Evolutionary conservation across 2,888 invertebrate genomes (phyloP).

Genomic region (Gryllus longicercus): DNA sequence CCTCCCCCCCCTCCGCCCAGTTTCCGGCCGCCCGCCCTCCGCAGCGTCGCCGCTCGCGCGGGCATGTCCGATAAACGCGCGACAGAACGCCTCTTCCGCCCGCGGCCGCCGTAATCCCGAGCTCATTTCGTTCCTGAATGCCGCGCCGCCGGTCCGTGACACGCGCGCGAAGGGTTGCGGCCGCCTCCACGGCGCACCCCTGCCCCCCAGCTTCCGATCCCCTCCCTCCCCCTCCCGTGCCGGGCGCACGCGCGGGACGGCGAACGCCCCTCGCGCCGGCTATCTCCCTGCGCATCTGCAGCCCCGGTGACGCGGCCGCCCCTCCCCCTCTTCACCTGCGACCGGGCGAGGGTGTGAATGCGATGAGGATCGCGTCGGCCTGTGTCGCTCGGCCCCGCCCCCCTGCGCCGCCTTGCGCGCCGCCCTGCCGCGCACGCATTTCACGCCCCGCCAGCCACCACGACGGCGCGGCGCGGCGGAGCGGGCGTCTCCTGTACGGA

Average conservation of each 20-base stretch:
- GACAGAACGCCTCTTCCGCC: conserved; percentile 17
- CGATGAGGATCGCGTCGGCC: too few species aligned
- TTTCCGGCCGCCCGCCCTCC: neutral
- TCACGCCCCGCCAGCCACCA: neutral
- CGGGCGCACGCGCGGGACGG: too few species aligned
- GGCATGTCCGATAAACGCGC: neutral
- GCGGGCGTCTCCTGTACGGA: neutral
- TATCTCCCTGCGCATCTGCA: neutral
- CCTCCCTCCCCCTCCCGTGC: too few species aligned
- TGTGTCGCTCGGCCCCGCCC: too few species aligned
- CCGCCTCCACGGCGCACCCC: neutral
- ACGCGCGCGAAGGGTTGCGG: neutral
- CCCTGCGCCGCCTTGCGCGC: too few species aligned
- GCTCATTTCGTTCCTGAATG: neutral
- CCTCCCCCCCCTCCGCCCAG: neutral
- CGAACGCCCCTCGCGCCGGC: neutral
- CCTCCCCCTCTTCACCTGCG: too few species aligned
- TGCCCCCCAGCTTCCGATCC: too few species aligned
- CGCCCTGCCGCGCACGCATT: neutral
- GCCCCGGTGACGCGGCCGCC: too few species aligned
- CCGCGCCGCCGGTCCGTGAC: conserved; percentile 1
- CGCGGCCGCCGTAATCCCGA: neutral
- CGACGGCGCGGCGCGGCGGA: neutral
- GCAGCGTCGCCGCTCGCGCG: neutral
- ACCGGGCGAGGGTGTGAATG: too few species aligned